Evolutionary conservation across 1,140 invertebrate species (phyloP), one percentile per base, ranked within the genome.

Genomic region (Coelopa frigida): DNA sequence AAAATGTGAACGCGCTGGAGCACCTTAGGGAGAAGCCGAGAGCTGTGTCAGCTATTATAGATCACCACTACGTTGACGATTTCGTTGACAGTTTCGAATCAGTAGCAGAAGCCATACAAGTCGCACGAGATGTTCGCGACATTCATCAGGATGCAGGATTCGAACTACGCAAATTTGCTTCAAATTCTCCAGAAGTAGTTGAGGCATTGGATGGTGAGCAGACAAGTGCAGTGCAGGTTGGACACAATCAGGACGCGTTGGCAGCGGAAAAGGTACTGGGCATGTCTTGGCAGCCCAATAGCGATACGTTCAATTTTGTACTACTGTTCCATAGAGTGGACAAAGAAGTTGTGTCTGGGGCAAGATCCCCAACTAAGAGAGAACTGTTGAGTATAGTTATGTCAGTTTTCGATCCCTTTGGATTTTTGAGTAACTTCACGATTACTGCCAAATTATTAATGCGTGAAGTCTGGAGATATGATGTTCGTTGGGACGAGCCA

Each of bases 371-470:
- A 35, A 52, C 47, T 12, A 46, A 43, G 26, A 11, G 40, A 2
- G n/a, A 51, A 18, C n/a, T 49, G 14, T 21, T 49, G 11, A 45
- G 47, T 26, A 29, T 39, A 15, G 24, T 60, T 0, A 60, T 62
- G 58, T 55, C 54, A 1, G 21, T 59, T 78, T 42, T 71, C 84
- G 54, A 70, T 86, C 27, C 27, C 8, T 10, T 29, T 8, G 27
- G 27, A 14, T 43, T 43, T 43, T 32, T 43, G 14, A 43, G 14
- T 60, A 81, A 49, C 62, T 56, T 49, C 62, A 70, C 43, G 82
- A 79, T 0, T 58, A 73, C 10, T 79, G 80, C 3, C 56, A 56
- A 45, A 85, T 85, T 15, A 84, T 88, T 1, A 80, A 88, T 29
- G 27, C 8, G 27, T 8, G 27, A 29, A 14, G 27, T 29, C 27